Base-by-base conservation (phyloP, 2,113 vertebrate species). In the Stegastes partitus region DNA sequence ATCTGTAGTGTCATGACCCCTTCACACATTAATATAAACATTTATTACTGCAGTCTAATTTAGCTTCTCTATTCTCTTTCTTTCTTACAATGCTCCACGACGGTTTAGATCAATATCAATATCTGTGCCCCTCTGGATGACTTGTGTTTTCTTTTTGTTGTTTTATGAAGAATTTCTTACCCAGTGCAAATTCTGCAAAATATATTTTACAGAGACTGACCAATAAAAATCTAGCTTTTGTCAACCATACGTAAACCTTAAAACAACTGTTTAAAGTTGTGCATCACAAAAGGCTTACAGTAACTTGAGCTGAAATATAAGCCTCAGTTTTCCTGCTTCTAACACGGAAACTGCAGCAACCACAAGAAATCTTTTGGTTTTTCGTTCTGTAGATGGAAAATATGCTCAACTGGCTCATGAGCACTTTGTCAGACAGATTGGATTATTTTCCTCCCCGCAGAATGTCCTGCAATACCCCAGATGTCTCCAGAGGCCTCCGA, bases 301-400 rank as follows among this genome's bases (percentile, higher is more conserved):
- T 63, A 68, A 59, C 39, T 72, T 37, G 16, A 80, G 50, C 25
- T 64, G 56, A 79, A 81, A 65, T 45, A 22, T 6, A 66, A 78
- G 71, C 59, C 45, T 73, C 64, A 19, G 59, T 39, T 58, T 66
- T 68, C 61, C 69, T 51, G 66, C 11, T 37, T 6, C 34, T 3
- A 21, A 65, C 50, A 31, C 14, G 6, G 45, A 84, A 85, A 83
- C 65, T 56, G 54, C 51, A 66, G 55, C 18, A 74, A 79, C 85
- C 64, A 72, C 80, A 83, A 68, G 81, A 83, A 74, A 84, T 73
- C 8, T 51, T 68, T 45, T 67, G 70, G 22, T 64, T 85, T 75
- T 64, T 68, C 21, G 68, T 61, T 45, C 15, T 21, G 47, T 50
- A 21, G 39, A 85, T 82, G 81, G 77, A 92, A 87, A 90, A 79